Base-by-base conservation (phyloP, 2,797 vertebrate species). In the Xenentodon cancila region DNA sequence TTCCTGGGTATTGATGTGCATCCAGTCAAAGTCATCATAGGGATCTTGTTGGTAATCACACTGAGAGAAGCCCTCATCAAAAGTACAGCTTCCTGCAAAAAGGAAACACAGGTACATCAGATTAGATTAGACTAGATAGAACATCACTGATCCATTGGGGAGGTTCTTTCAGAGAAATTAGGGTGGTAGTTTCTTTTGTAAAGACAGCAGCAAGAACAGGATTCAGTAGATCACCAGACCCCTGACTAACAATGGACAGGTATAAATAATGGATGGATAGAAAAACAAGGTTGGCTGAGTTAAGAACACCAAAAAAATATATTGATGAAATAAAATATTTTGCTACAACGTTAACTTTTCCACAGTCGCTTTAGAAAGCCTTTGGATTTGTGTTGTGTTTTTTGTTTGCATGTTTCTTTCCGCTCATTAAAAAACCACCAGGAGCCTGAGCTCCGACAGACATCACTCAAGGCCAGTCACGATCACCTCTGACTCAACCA, bases 41-140 rank as follows among this genome's bases (percentile, higher is more conserved):
- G 94, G 92, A 80, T 99, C 97, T 87, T 99, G 97, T 79, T 97
- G 96, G 89, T 99, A 99, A 82, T 99, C 96, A 65, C 97, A 99
- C 67, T 95, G 94, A 34, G 94, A 94, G 32, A 96, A 96, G 45
- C 96, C 96, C 44, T 98, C 97, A 56, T 99, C 95, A 0, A 99
- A 99, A 0, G 94, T 95, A 50, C 97, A 99, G 66, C 97, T 97
- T 57, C 97, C 97, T 99, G 77, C 6, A 84, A 61, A 58, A 37
- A 52, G 77, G 18, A 50, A 60, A 78, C 8, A 68, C 12, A 57
- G 42, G 0, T 45, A 22, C 0, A 46, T 30, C 7, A 30, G 30
- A 8, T 30, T 30, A 30, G 5, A 30, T 6, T 30, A 30, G 30
- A 30, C 7, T 30, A 30, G 1, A 6, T 8, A 30, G 7, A 30